phyloP scores from a whole-genome alignment of 2,888 invertebrate genomes.

The Atrina japonica region DNA sequence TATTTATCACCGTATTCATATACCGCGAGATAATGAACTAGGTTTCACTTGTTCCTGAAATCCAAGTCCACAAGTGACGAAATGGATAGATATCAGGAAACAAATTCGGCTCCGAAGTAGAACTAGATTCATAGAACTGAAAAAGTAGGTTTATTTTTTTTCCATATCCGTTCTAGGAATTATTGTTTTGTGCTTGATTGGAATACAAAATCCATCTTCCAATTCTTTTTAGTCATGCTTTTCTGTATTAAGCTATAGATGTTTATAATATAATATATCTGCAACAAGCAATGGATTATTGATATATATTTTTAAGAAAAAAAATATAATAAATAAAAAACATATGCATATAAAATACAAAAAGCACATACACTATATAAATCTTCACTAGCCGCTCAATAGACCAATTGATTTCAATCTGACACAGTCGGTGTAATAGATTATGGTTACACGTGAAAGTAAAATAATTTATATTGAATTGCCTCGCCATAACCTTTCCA shows the following conservation, averaged over 20 bases:
- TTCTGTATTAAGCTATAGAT: slow-evolving; percentile 4
- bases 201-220: slow-evolving; percentile 18
- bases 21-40: not conserved
- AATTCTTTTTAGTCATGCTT: slow-evolving; percentile 18
- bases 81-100: slow-evolving; percentile 31
- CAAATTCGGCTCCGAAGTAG: slow-evolving; percentile 15
- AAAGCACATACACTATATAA: too few relatives aligned
- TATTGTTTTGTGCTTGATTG: slow-evolving; percentile 32
- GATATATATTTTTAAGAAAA: not conserved
- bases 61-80: slow-evolving; percentile 24
- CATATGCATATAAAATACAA: too few relatives aligned
- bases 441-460: too few relatives aligned
- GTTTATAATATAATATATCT: slow-evolving; percentile 9
- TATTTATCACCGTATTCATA: slow-evolving; percentile 17
- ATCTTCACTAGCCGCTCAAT: too few relatives aligned
- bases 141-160: slow-evolving; percentile 24
- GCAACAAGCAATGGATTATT: slow-evolving; percentile 20
- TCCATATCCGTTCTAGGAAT: slow-evolving; percentile 18
- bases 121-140: slow-evolving; percentile 12
- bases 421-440: too few relatives aligned
- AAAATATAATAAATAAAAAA: too few relatives aligned
- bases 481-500: too few relatives aligned
- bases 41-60: slow-evolving; percentile 23
- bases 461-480: too few relatives aligned
- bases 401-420: too few relatives aligned